Evolutionary conservation across 2,888 invertebrate species (phyloP).

Genomic region (Lepas anatifera): DNA sequence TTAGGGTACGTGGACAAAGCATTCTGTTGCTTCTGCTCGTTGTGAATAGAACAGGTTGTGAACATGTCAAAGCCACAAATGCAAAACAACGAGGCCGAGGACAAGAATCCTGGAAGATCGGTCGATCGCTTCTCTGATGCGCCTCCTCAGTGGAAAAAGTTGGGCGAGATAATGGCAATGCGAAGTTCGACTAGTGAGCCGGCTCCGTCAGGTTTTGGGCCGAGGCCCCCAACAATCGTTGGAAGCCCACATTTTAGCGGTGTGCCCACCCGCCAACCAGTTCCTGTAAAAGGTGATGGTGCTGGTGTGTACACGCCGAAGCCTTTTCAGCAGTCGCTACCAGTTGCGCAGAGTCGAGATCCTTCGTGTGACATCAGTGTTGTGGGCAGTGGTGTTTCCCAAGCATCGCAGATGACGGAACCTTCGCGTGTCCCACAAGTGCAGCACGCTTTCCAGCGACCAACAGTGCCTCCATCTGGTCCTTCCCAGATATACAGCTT

Average conservation of each 20-base stretch:
- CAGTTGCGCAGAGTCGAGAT: background rate
- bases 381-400: background rate
- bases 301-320: background rate
- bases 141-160: background rate
- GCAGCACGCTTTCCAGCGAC: too few species aligned
- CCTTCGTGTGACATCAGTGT: background rate
- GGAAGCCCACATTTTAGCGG: background rate
- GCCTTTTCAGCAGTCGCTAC: background rate
- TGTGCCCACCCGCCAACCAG: background rate
- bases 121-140: background rate
- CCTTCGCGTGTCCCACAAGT: too few species aligned
- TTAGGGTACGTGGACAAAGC: background rate
- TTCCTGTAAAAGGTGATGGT: background rate
- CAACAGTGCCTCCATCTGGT: too few species aligned
- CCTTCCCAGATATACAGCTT: background rate
- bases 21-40: background rate
- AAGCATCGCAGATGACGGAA: too few species aligned
- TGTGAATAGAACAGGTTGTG: background rate
- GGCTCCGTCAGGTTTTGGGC: background rate
- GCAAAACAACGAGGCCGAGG: background rate
- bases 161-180: background rate
- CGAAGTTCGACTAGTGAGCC: constrained; percentile 1
- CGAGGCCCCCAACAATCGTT: background rate
- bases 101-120: background rate
- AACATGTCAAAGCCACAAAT: background rate